Percentiles rank a stretch among this genome's conserved stretches.
phyloP scores from a whole-genome alignment of 2,888 invertebrate species.

The Eledone cirrhosa region DNA sequence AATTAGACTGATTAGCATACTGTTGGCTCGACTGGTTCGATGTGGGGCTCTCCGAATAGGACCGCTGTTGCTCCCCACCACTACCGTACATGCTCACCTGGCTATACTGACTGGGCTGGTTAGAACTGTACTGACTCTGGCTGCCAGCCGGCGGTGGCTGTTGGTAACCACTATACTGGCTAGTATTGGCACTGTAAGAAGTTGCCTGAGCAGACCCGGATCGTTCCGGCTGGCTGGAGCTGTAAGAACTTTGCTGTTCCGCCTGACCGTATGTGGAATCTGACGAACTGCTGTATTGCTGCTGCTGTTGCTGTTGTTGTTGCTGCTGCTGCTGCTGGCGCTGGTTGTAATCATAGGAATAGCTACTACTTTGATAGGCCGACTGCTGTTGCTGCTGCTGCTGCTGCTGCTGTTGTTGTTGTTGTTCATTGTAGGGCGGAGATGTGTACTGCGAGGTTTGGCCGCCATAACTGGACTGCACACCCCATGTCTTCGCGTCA shows the following conservation, averaged over 20 bases:
- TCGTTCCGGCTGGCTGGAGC: slow-evolving; percentile 1
- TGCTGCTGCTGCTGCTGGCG: slow-evolving; percentile 21
- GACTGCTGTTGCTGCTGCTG: neutral
- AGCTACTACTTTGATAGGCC: slow-evolving; percentile 14
- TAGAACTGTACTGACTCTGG: slow-evolving; percentile 5
- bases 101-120: slow-evolving; percentile 2
- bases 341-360: slow-evolving; percentile 10
- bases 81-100: slow-evolving; percentile 1
- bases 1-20: neutral
- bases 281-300: neutral
- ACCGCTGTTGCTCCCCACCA: neutral
- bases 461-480: neutral
- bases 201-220: neutral
- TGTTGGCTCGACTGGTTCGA: neutral
- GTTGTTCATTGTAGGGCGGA: slow-evolving; percentile 3
- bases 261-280: neutral
- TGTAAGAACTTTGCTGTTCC: slow-evolving; percentile 19
- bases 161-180: slow-evolving; percentile 3
- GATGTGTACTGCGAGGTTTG: slow-evolving; percentile 7
- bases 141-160: neutral
- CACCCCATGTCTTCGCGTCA: neutral
- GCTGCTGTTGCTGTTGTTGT: slow-evolving; percentile 9
- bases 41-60: slow-evolving; percentile 9
- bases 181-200: neutral
- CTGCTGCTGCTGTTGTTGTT: neutral